Base-by-base conservation (phyloP, 2,797 vertebrate genomes). In the Cryptoblepharus egeriae region DNA sequence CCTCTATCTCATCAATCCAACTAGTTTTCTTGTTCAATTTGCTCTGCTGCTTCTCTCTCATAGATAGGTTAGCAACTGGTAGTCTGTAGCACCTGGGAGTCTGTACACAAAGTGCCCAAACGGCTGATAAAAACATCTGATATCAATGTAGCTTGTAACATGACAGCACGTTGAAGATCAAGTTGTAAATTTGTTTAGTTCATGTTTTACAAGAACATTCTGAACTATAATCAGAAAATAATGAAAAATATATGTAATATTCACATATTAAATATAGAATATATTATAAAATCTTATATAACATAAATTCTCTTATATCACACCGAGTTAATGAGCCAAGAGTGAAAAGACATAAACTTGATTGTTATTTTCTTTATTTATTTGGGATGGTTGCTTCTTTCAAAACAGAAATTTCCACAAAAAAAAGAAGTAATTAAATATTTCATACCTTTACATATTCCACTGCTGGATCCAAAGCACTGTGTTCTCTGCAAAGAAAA, bases 371-470 rank as follows among this genome's bases (percentile, higher is more conserved):
- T n/a, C n/a, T n/a, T n/a, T n/a, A n/a, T n/a, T n/a, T n/a, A n/a
- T n/a, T n/a, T n/a, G n/a, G n/a, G n/a, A 16, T 3, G 75, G 42
- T n/a, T 45, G 24, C 20, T 26, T 81, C n/a, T 76, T 45, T 6
- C 78, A 13, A 16, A n/a, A 24, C 4, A 52, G 11, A 52, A 52
- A 52, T 52, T 28, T 64, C n/a, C n/a, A n/a, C n/a, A n/a, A n/a
- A n/a, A n/a, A n/a, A n/a, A n/a, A 64, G 22, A 84, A 76, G 18
- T n/a, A 87, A 84, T 81, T 68, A 88, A 92, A 68, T 39, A 75
- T 79, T 95, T 92, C 82, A 79, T 97, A 98, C 97, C 97, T 98
- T 98, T 83, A 97, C 97, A 71, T 97, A 97, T 77, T 97, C 97
- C 94, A 96, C 84, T 3, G 95, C 60, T 83, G 95, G 88, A 82